Percentiles rank a stretch among this genome's conserved stretches.
Evolutionary conservation across 2,113 vertebrate genomes (phyloP).

Genomic region (Aramus guarauna): DNA sequence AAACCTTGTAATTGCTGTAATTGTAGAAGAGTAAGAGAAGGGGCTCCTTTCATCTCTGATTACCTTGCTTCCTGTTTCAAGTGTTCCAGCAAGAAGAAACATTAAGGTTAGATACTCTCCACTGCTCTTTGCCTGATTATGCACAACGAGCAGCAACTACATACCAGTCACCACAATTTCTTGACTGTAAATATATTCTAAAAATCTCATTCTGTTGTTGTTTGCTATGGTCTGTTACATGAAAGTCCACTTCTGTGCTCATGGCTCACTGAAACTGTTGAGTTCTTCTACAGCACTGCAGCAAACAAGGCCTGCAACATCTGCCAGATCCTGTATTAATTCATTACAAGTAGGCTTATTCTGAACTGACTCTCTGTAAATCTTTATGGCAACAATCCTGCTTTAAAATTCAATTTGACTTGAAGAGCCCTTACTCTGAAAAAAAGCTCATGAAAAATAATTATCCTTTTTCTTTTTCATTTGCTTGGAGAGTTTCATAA

Average conservation of each 20-base stretch:
- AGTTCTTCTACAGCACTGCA: background rate
- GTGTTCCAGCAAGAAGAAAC: background rate
- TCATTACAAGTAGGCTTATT: background rate
- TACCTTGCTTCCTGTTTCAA: background rate
- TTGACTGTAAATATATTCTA: background rate
- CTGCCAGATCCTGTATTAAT: background rate
- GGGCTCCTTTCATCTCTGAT: background rate
- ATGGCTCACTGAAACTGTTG: background rate
- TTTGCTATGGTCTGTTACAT: background rate
- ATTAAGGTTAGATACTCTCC: background rate
- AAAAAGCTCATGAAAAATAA: background rate
- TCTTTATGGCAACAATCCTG: background rate
- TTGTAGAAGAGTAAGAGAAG: background rate
- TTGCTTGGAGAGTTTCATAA: background rate
- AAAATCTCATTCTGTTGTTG: background rate
- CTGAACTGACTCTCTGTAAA: background rate
- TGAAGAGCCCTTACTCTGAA: background rate
- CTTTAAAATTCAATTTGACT: background rate
- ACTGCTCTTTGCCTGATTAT: background rate
- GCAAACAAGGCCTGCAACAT: background rate
- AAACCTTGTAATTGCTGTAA: background rate
- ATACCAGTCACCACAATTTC: background rate
- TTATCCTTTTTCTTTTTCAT: background rate
- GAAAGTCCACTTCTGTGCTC: background rate
- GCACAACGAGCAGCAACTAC: background rate